phyloP scores from a whole-genome alignment of 1,140 invertebrate species.

The Asobara japonica region DNA sequence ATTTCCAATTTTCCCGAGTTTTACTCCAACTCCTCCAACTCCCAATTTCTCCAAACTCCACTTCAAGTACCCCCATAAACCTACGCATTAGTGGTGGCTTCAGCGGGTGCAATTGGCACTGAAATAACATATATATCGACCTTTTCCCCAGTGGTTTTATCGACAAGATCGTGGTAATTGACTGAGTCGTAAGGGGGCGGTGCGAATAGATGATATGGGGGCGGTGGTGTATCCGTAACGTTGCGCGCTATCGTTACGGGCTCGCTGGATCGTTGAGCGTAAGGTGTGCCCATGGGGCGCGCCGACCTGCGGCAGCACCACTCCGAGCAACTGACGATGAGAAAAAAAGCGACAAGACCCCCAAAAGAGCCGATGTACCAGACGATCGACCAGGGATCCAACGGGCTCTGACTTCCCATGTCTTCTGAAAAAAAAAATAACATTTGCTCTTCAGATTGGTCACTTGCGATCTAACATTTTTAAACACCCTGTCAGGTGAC shows the following conservation, averaged over 20 bases:
- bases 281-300: constrained; percentile 46
- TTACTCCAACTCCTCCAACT: too few species aligned
- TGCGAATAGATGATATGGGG: constrained; percentile 71
- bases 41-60: background rate
- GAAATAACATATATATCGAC: constrained; percentile 68
- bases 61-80: background rate
- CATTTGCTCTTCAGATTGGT: background rate
- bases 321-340: constrained; percentile 71
- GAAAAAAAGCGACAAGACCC: constrained; percentile 70
- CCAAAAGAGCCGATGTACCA: constrained; percentile 73
- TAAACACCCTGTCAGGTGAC: too few species aligned
- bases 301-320: constrained; percentile 67
- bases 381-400: constrained; percentile 70
- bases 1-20: too few species aligned
- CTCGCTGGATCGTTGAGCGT: constrained; percentile 45
- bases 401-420: constrained; percentile 48
- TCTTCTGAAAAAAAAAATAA: constrained; percentile 49
- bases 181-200: constrained; percentile 71
- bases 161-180: constrained; percentile 55
- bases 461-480: too few species aligned
- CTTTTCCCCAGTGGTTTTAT: constrained; percentile 61
- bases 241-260: constrained; percentile 36
- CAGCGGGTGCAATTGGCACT: constrained; percentile 49
- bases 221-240: constrained; percentile 65
- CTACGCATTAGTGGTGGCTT: constrained; percentile 49